Conservation (phyloP, 2,797 vertebrate genomes). For the Allobates femoralis region DNA sequence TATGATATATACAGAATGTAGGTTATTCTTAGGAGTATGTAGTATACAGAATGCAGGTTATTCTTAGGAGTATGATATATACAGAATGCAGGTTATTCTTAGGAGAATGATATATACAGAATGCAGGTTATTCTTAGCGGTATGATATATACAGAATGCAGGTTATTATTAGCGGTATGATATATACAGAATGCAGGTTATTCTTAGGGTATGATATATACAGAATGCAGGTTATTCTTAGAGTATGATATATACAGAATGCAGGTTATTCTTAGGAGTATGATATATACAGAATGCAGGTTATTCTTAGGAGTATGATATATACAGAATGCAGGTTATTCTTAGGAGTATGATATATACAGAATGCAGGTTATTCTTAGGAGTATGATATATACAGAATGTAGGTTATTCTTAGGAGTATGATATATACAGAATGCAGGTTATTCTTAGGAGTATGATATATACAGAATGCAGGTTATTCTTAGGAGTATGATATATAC, state of each 20-base stretch:
- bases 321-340: neutral
- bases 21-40: neutral
- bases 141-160: neutral
- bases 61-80: neutral
- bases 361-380: neutral
- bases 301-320: neutral
- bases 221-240: neutral
- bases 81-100: neutral
- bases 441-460: neutral
- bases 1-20: no score
- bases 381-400: neutral
- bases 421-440: neutral
- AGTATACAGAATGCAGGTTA: neutral
- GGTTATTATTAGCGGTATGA: neutral
- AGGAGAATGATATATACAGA: neutral
- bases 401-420: neutral
- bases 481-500: neutral
- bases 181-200: neutral
- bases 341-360: neutral
- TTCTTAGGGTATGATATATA: neutral
- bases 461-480: neutral
- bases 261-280: neutral
- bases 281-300: neutral
- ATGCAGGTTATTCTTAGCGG: neutral
- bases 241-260: neutral